phyloP scores from a whole-genome alignment of 2,113 vertebrate genomes.

The Martes martes region DNA sequence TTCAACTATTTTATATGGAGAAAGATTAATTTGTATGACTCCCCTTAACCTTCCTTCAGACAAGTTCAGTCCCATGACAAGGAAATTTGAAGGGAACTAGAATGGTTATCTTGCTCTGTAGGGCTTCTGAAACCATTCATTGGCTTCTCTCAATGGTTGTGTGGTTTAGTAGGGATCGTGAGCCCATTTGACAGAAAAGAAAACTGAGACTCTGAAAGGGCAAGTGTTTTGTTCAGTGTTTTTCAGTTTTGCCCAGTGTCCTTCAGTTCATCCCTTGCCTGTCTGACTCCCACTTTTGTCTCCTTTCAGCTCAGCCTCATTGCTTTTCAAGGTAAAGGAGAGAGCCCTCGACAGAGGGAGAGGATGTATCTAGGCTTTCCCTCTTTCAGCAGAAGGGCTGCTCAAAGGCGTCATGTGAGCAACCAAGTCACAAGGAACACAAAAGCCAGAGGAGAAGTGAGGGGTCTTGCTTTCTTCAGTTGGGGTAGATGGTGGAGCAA shows the following conservation, averaged over 20 bases:
- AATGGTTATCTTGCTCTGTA: too few relatives aligned
- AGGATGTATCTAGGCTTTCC: background rate
- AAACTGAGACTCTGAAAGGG: background rate
- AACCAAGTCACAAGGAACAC: background rate
- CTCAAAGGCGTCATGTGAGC: background rate
- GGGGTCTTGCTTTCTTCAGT: background rate
- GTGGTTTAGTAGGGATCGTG: background rate
- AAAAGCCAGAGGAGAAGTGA: background rate
- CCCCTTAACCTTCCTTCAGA: background rate
- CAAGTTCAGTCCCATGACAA: background rate
- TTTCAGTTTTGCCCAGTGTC: background rate
- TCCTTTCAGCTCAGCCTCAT: background rate
- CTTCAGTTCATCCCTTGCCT: background rate
- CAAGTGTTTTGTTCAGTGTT: background rate
- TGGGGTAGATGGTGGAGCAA: background rate
- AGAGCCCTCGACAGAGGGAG: background rate
- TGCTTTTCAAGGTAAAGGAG: background rate
- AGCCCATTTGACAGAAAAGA: background rate
- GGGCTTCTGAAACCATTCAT: background rate
- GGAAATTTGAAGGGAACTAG: background rate
- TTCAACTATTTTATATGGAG: background rate
- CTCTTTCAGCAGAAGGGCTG: background rate
- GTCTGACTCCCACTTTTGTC: background rate
- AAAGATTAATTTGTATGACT: background rate
- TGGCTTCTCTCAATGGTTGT: background rate